Percentiles rank a stretch among this genome's conserved stretches.
phyloP scores from a whole-genome alignment of 2,113 vertebrate species.

The Halcyon malimbica region DNA sequence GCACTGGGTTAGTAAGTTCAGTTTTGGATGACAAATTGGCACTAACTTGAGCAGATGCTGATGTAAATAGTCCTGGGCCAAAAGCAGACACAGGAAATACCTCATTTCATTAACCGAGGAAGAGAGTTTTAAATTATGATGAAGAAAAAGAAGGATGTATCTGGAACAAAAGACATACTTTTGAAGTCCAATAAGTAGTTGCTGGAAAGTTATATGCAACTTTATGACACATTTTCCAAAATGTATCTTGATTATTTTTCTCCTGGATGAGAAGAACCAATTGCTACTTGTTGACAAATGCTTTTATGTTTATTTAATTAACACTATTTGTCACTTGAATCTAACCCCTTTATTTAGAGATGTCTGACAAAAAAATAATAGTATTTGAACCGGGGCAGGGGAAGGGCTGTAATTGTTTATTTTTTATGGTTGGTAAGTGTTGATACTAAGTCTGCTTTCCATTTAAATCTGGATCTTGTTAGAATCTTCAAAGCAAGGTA shows the following conservation, averaged over 20 bases:
- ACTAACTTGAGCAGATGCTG: not conserved
- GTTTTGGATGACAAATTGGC: not conserved
- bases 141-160: not conserved
- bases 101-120: not conserved
- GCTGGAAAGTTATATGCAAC: not conserved
- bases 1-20: not conserved
- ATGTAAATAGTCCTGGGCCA: not conserved
- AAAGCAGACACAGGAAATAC: not conserved
- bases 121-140: not conserved
- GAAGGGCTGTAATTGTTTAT: not conserved
- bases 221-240: not conserved
- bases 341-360: not conserved
- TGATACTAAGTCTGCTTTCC: not conserved
- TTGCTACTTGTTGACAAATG: not conserved
- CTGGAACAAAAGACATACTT: not conserved
- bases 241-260: not conserved
- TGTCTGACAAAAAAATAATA: not conserved
- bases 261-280: not conserved
- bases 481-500: not conserved
- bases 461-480: not conserved
- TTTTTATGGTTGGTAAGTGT: not conserved
- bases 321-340: not conserved
- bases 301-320: not conserved
- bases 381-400: not conserved
- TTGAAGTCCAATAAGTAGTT: not conserved